Evolutionary conservation across 2,797 vertebrate genomes (phyloP), one percentile per base, ranked within the genome.

Genomic region (Salmo trutta): DNA sequence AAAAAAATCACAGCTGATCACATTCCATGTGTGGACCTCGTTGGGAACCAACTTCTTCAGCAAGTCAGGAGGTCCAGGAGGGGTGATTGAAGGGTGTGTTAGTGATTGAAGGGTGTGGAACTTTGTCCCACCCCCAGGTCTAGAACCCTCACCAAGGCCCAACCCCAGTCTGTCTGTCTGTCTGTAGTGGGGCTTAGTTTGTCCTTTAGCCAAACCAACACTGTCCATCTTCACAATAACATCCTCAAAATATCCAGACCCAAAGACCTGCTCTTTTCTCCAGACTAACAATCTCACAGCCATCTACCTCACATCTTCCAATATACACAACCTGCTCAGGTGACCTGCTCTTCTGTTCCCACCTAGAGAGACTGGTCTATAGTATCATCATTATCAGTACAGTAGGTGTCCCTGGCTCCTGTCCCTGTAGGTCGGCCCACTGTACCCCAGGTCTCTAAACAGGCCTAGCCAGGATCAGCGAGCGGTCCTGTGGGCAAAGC

Each of bases 401-500:
- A n/a, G 86, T 93, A 94, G 82, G 94, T 93, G 85, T 93, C 89
- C 82, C 93, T 94, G 2, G 68, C 91, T 93, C 89, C 54, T 84
- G 69, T 93, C 93, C 31, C 94, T 93, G 88, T 93, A 86, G 3
- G 91, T 89, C 65, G 92, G 90, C 93, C 85, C 76, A 70, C 72
- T 36, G 29, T 67, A 14, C 19, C 83, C 79, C 33, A 75, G 80
- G 91, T 89, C 92, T 65, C 90, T 93, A 82, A 91, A 92, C 77
- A 90, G 52, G 91, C 86, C 83, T 91, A 77, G 27, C 91, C 86
- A 77, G 74, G 81, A 2, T 12, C 41, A 47, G 82, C 78, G 92
- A 84, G 82, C 84, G 86, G 96, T 83, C 85, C 91, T 94, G 12
- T 95, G 94, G 87, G 96, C 89, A 86, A 98, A 99, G 78, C 98